These are phyloP conservation scores for Musca domestica DNA, from an alignment of 1,140 invertebrate genomes.

Conservation along the genomic window DNA sequence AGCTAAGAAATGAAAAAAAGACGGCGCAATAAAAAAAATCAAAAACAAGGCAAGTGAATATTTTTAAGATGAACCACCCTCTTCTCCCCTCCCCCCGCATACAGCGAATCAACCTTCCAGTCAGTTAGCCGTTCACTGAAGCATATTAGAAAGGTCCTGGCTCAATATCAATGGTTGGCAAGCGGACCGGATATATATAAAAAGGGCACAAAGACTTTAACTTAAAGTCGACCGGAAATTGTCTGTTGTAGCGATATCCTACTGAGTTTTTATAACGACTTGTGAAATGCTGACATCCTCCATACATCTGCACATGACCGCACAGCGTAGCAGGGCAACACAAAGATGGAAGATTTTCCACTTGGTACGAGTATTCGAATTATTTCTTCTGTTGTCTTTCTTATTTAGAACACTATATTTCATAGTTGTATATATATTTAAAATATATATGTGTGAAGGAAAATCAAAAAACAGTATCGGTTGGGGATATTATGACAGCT, in stretches of 20 bases:
- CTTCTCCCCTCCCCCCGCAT: too few relatives aligned
- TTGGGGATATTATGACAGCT: neutral
- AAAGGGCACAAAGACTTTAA: conserved; percentile 34
- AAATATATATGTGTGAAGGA: neutral
- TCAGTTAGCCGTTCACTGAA: too few relatives aligned
- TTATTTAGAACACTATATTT: too few relatives aligned
- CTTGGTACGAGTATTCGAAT: too few relatives aligned
- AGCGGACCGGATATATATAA: conserved; percentile 8
- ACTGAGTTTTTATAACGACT: conserved; percentile 50
- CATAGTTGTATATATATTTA: neutral
- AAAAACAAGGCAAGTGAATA: neutral
- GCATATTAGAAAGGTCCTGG: too few relatives aligned
- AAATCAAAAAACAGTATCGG: neutral
- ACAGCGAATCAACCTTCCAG: too few relatives aligned
- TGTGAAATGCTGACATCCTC: conserved; percentile 38
- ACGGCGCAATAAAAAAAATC: neutral
- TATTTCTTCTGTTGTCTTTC: too few relatives aligned
- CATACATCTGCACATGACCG: too few relatives aligned
- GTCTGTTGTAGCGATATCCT: conserved; percentile 52
- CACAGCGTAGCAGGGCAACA: too few relatives aligned
- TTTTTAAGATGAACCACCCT: too few relatives aligned
- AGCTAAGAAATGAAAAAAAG: neutral
- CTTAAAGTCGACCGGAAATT: conserved; percentile 51
- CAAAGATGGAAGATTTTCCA: too few relatives aligned
- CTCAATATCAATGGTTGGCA: neutral